Percentiles rank a stretch among this genome's conserved stretches.
These are phyloP conservation scores for Nemurella pictetii DNA, from an alignment of 2,888 invertebrate genomes.

Conservation along the genomic window DNA sequence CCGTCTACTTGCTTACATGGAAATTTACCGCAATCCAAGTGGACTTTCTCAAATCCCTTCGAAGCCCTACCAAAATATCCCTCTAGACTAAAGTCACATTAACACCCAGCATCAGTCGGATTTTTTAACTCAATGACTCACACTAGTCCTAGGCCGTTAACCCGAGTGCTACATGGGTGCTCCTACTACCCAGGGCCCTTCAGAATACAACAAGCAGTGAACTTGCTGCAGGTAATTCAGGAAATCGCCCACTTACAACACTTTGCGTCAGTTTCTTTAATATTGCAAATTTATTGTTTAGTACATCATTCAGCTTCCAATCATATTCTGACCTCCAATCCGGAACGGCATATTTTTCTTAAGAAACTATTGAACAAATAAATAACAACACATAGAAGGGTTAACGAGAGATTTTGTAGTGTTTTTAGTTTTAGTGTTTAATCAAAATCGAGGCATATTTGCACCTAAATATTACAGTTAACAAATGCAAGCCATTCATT, in stretches of 20 bases:
- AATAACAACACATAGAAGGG: conserved; percentile 19
- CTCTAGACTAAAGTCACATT: no score
- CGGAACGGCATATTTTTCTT: not conserved
- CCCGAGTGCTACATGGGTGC: no score
- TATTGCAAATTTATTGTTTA: not conserved
- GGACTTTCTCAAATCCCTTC: no score
- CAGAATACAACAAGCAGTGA: not conserved
- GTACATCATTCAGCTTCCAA: not conserved
- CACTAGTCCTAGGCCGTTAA: no score
- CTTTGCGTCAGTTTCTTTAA: not conserved
- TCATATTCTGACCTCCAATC: not conserved
- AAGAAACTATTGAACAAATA: not conserved
- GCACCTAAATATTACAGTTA: conserved; percentile 28
- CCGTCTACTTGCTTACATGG: no score
- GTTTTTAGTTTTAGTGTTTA: not conserved
- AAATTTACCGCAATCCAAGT: no score
- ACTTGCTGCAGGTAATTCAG: no score
- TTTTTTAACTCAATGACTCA: no score
- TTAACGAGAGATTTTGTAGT: conserved; percentile 22
- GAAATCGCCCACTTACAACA: not conserved
- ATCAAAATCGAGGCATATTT: conserved; percentile 18
- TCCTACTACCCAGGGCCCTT: no score
- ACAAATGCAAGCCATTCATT: conserved; percentile 30
- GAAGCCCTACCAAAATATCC: no score
- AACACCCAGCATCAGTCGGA: no score